Conservation (phyloP, 2,888 invertebrate species). For the Octonoba sinensis region DNA sequence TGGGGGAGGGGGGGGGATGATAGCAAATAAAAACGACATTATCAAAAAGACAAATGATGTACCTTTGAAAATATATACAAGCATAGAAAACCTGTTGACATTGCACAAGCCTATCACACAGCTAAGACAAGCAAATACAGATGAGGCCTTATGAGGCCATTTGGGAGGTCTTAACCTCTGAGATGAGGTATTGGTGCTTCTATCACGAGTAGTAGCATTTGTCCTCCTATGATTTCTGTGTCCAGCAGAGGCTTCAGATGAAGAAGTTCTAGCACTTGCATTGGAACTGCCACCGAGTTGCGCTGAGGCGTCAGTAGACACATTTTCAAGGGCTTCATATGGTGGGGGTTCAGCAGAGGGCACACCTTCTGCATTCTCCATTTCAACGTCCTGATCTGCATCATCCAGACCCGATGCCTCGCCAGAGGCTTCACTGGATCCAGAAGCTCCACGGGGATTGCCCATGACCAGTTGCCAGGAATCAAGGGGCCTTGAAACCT, state of each 20-base stretch:
- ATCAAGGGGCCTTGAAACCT: constrained; percentile 25
- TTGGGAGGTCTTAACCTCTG: constrained; percentile 39
- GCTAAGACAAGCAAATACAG: constrained; percentile 57
- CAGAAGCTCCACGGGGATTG: constrained; percentile 46
- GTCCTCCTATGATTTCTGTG: constrained; percentile 2
- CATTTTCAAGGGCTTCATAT: constrained; percentile 40
- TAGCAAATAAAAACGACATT: too few relatives aligned
- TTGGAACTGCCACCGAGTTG: neutral
- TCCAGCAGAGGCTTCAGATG: neutral
- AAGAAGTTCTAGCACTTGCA: constrained; percentile 2
- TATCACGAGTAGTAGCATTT: neutral
- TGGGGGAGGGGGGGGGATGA: too few relatives aligned
- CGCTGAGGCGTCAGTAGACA: neutral
- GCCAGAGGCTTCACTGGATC: neutral
- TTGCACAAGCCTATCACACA: constrained; percentile 58
- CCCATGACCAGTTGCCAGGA: constrained; percentile 59
- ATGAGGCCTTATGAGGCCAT: constrained; percentile 64
- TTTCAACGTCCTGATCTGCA: neutral
- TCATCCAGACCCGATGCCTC: constrained; percentile 9
- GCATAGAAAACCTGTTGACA: constrained; percentile 64
- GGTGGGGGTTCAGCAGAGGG: constrained; percentile 46
- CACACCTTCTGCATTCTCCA: too few relatives aligned
- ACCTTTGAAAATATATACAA: constrained; percentile 65
- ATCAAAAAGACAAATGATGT: neutral
- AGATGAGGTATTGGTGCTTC: constrained; percentile 4